These are phyloP conservation scores for Myotis brandtii DNA, from an alignment of 2,113 vertebrate genomes.

Conservation along the genomic window DNA sequence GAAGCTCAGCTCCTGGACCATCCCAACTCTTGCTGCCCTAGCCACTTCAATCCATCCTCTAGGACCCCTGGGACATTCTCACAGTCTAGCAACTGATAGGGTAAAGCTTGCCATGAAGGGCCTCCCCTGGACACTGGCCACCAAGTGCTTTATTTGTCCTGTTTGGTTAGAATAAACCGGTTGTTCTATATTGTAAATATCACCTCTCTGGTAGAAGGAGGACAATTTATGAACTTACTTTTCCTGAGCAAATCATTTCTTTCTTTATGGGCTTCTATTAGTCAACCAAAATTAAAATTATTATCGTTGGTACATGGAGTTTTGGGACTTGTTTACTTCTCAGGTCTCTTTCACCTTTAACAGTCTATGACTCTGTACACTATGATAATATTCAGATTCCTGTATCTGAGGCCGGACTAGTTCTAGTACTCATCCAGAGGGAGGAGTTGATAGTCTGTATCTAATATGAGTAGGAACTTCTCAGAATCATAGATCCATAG, in stretches of 20 bases:
- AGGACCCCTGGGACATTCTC: not conserved
- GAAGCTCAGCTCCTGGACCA: too few relatives aligned
- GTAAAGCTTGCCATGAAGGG: too few relatives aligned
- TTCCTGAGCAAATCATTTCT: not conserved
- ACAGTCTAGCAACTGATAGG: not conserved
- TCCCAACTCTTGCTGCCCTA: not conserved
- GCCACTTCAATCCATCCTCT: not conserved
- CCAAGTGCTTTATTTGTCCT: not conserved
- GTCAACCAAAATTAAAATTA: not conserved
- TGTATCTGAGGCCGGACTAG: not conserved
- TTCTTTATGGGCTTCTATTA: not conserved
- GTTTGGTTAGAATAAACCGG: not conserved
- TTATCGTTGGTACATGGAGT: not conserved
- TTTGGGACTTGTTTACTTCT: not conserved
- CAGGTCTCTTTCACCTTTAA: not conserved
- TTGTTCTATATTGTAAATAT: not conserved
- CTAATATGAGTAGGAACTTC: not conserved
- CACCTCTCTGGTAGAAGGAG: not conserved
- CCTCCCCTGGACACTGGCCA: rapidly evolving
- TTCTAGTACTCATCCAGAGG: not conserved
- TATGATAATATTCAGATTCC: not conserved
- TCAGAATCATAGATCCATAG: not conserved
- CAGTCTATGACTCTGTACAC: not conserved
- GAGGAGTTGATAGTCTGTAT: not conserved
- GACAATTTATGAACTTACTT: not conserved